Evolutionary conservation across 2,797 vertebrate species (phyloP).

Genomic region (Pipistrellus nathusii): DNA sequence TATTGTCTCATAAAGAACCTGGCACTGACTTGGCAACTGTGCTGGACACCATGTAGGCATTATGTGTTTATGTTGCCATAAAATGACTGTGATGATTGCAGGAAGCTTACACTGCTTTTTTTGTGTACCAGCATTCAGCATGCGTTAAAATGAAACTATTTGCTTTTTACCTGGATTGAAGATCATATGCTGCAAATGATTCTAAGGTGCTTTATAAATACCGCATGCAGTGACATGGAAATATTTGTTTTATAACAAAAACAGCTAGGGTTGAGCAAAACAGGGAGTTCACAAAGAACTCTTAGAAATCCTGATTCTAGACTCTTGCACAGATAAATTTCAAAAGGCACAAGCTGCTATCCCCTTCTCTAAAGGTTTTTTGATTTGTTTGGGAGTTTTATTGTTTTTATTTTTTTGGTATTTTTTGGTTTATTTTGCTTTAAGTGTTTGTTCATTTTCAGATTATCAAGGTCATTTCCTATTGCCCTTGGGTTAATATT

Average conservation of each 20-base stretch:
- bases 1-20: conserved; percentile 23
- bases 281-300: background rate
- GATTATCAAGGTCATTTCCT: background rate
- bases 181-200: background rate
- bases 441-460: background rate
- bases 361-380: background rate
- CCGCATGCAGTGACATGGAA: background rate
- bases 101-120: background rate
- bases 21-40: background rate
- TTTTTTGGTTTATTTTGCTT: background rate
- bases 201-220: background rate
- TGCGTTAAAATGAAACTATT: background rate
- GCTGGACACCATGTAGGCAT: background rate
- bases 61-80: conserved; percentile 34
- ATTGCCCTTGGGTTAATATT: background rate
- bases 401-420: background rate
- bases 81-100: background rate
- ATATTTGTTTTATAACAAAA: background rate
- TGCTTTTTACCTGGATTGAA: conserved; percentile 28
- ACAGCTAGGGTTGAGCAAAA: background rate
- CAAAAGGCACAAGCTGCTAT: background rate
- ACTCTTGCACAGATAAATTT: background rate
- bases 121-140: background rate
- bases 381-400: background rate
- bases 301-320: background rate